phyloP scores from a whole-genome alignment of 1,140 invertebrate genomes.

The Trichonephila inaurata region DNA sequence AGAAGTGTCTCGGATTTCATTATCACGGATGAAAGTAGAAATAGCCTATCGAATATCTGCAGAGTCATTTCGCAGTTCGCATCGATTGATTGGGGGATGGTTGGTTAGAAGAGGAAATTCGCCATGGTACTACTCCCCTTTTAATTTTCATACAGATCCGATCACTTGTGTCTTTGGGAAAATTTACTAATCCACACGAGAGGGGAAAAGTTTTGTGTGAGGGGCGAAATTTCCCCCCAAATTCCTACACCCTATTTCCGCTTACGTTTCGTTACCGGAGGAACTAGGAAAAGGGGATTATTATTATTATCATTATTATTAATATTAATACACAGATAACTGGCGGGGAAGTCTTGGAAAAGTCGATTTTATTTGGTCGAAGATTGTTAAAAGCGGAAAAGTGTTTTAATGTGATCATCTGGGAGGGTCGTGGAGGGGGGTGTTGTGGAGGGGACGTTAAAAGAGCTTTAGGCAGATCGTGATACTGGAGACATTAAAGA shows the following conservation, averaged over 20 bases:
- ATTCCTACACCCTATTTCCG: neutral
- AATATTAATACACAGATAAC: slow-evolving; percentile 36
- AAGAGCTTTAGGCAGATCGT: neutral
- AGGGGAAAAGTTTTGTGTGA: neutral
- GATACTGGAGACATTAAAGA: neutral
- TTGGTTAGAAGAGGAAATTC: neutral
- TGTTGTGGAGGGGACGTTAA: neutral
- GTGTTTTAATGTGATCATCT: slow-evolving; percentile 43
- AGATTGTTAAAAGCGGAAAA: slow-evolving; percentile 35
- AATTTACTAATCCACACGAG: neutral
- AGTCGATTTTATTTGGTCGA: slow-evolving; percentile 35
- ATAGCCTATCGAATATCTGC: slow-evolving; percentile 37
- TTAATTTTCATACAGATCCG: slow-evolving; percentile 40
- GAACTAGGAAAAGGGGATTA: neutral
- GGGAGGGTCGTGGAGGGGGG: neutral
- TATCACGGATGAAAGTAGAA: slow-evolving; percentile 14
- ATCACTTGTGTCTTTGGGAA: neutral
- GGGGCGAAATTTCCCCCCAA: neutral
- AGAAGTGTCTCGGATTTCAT: slow-evolving; percentile 35
- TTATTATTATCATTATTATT: slow-evolving; percentile 43
- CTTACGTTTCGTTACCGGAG: slow-evolving; percentile 44
- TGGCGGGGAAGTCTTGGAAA: slow-evolving; percentile 9
- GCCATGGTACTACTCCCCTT: neutral
- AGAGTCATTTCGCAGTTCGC: slow-evolving; percentile 33
- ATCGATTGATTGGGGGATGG: slow-evolving; percentile 24